These are phyloP conservation scores for Brachionus plicatilis DNA, from an alignment of 1,140 invertebrate genomes.

Conservation along the genomic window DNA sequence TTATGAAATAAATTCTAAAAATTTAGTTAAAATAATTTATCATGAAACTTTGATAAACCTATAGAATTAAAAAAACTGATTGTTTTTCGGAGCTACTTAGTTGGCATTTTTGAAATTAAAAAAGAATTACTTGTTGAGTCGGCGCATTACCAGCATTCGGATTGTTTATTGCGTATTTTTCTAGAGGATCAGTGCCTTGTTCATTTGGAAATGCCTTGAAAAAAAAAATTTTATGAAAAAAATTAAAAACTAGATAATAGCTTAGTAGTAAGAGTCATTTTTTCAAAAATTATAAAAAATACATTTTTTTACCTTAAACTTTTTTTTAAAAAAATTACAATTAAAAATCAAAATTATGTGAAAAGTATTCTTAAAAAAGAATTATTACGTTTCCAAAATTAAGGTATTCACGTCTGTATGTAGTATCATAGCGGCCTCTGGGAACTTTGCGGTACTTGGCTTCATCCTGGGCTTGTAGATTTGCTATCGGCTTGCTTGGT, in stretches of 20 bases:
- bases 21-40: no score
- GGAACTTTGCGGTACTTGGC: not conserved
- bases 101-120: not conserved
- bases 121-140: slow-evolving; percentile 25
- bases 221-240: not conserved
- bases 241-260: no score
- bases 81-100: not conserved
- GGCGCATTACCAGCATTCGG: not conserved
- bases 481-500: slow-evolving; percentile 13
- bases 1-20: not conserved
- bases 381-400: slow-evolving; percentile 30
- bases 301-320: not conserved
- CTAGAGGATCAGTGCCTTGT: not conserved
- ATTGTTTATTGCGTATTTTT: slow-evolving; percentile 15
- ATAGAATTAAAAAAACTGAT: not conserved
- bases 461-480: slow-evolving; percentile 19
- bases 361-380: not conserved
- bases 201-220: slow-evolving; percentile 7
- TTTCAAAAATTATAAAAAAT: no score
- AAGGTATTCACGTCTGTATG: slow-evolving; percentile 30
- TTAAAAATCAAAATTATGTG: not conserved
- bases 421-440: slow-evolving; percentile 27
- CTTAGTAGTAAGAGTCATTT: no score
- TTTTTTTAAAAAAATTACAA: not conserved
- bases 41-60: no score